These are phyloP conservation scores for Aplochiton taeniatus DNA, from an alignment of 2,797 vertebrate species.

Conservation along the genomic window DNA sequence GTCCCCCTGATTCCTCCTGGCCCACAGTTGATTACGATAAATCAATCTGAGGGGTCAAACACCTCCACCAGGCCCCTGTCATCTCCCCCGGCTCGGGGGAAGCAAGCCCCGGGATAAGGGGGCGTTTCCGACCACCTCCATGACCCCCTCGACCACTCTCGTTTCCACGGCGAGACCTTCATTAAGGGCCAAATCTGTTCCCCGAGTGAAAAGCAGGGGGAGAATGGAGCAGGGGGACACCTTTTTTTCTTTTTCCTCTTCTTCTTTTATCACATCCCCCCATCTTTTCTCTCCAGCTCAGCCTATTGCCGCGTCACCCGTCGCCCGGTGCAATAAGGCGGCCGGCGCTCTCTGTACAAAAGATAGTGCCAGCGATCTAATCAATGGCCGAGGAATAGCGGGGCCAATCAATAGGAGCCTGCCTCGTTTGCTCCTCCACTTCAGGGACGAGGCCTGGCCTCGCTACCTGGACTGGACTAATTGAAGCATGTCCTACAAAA, in stretches of 20 bases:
- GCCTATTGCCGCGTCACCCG: conserved; percentile 4
- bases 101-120: conserved; percentile 35
- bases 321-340: conserved; percentile 64
- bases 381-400: conserved; percentile 72
- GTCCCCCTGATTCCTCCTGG: conserved; percentile 70
- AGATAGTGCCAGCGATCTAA: conserved; percentile 75
- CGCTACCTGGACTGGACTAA: conserved; percentile 75
- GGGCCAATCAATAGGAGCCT: conserved; percentile 71
- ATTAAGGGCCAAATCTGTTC: conserved; percentile 66
- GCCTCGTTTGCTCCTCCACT: conserved; percentile 9
- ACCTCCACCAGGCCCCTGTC: conserved; percentile 63
- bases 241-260: too few relatives aligned
- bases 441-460: conserved; percentile 32
- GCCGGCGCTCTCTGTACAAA: conserved; percentile 50
- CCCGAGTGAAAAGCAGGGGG: conserved; percentile 31
- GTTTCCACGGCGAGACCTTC: conserved; percentile 66
- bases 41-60: conserved; percentile 80
- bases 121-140: conserved; percentile 49
- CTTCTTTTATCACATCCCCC: conserved; percentile 46
- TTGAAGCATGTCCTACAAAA: conserved; percentile 69
- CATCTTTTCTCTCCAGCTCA: neutral
- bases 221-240: conserved; percentile 22
- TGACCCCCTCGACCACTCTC: conserved; percentile 60
- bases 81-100: conserved; percentile 53
- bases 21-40: conserved; percentile 77